phyloP scores from a whole-genome alignment of 2,113 vertebrate genomes.

The Ceyx melanurus region DNA sequence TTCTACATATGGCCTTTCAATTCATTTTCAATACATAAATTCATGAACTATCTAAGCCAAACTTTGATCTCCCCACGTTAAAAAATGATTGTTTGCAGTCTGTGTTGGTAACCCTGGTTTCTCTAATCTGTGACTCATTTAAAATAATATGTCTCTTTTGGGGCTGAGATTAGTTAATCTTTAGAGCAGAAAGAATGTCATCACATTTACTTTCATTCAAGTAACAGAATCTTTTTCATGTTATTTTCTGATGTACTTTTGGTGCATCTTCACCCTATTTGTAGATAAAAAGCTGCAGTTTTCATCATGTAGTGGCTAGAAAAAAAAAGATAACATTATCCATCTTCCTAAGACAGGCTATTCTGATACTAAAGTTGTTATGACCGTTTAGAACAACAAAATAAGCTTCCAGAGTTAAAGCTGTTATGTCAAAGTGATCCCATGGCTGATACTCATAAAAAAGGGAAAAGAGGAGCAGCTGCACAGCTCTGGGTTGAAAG shows the following conservation, averaged over 20 bases:
- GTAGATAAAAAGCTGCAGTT: neutral
- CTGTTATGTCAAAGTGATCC: neutral
- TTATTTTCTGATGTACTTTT: neutral
- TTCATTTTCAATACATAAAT: neutral
- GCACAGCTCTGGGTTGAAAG: neutral
- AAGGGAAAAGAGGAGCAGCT: neutral
- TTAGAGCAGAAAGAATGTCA: slow-evolving; percentile 30
- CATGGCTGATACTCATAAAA: neutral
- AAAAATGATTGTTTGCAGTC: neutral
- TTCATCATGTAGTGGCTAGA: neutral
- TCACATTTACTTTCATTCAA: neutral
- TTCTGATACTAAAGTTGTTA: neutral
- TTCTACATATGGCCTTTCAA: neutral
- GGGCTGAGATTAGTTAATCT: slow-evolving; percentile 35
- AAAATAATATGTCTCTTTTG: slow-evolving; percentile 14
- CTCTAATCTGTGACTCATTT: slow-evolving; percentile 58
- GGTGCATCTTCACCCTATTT: neutral
- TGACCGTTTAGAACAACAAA: neutral
- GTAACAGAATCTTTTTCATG: neutral
- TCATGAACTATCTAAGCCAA: neutral
- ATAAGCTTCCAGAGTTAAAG: neutral
- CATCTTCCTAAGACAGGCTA: neutral
- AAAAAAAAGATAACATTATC: neutral
- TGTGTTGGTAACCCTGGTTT: neutral
- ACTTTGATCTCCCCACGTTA: slow-evolving; percentile 35